Percentiles rank a stretch among this genome's conserved stretches.
Conservation (phyloP, 2,888 invertebrate species). For the Epinotia bilunana region DNA sequence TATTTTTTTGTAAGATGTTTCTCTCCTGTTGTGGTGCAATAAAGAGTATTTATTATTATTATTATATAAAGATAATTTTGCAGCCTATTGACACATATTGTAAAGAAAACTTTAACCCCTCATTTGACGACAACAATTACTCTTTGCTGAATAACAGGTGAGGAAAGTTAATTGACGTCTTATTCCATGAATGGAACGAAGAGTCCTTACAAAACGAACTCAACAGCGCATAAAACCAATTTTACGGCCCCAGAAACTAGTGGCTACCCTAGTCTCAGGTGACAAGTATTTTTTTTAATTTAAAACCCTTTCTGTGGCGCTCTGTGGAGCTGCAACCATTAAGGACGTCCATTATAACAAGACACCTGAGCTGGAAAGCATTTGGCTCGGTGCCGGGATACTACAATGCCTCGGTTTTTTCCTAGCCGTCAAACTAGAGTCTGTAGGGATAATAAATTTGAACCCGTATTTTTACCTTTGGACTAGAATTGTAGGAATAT, state of each 20-base stretch:
- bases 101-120: no score
- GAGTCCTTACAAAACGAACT: not conserved
- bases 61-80: no score
- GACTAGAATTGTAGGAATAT: not conserved
- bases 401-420: conserved; percentile 44
- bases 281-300: conserved; percentile 54
- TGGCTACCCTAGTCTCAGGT: conserved; percentile 42
- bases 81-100: no score
- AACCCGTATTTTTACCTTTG: not conserved
- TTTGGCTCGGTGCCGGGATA: conserved; percentile 56
- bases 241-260: conserved; percentile 1
- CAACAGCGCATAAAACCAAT: conserved; percentile 11
- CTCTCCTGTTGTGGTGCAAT: no score
- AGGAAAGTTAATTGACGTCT: not conserved
- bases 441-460: not conserved
- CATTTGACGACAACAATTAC: no score
- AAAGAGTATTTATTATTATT: no score
- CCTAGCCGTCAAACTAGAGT: conserved; percentile 25
- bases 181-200: not conserved
- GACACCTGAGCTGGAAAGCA: conserved; percentile 54
- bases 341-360: conserved; percentile 51
- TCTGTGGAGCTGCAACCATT: conserved; percentile 33
- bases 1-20: no score
- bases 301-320: conserved; percentile 43
- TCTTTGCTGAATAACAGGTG: no score